A percentile compares a stretch with the other conserved stretches of the same genome.
Conservation (phyloP, 2,113 vertebrate species). For the Antennarius striatus region DNA sequence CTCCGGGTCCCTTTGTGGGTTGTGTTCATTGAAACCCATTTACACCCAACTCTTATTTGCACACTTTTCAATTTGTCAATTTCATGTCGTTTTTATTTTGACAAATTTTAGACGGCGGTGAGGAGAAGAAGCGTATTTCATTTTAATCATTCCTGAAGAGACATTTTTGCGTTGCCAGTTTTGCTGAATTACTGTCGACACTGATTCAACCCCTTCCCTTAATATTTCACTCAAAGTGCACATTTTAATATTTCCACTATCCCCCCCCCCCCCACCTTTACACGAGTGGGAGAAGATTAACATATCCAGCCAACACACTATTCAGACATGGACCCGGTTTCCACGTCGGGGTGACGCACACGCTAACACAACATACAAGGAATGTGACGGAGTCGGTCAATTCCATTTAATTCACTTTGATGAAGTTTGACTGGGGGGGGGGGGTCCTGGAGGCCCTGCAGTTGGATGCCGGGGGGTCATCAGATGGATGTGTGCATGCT, state of each 20-base stretch:
- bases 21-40: no score
- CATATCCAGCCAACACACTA: background rate
- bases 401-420: constrained; percentile 49
- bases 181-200: constrained; percentile 4
- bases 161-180: background rate
- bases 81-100: no score
- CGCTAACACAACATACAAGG: constrained; percentile 32
- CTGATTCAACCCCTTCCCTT: background rate
- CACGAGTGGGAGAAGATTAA: constrained; percentile 29
- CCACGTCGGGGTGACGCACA: constrained; percentile 7
- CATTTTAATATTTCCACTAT: constrained; percentile 10
- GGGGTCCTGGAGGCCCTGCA: constrained; percentile 20
- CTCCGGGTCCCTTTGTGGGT: no score
- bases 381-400: constrained; percentile 28
- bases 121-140: no score
- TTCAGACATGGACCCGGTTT: constrained; percentile 13
- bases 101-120: no score
- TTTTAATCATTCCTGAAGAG: background rate
- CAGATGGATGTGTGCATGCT: constrained; percentile 47
- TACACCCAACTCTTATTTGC: no score
- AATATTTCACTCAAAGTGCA: constrained; percentile 24
- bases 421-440: constrained; percentile 25
- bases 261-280: constrained; percentile 23
- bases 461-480: constrained; percentile 32
- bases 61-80: no score